phyloP scores from a whole-genome alignment of 2,797 vertebrate species.

The Pseudochirops corinnae region DNA sequence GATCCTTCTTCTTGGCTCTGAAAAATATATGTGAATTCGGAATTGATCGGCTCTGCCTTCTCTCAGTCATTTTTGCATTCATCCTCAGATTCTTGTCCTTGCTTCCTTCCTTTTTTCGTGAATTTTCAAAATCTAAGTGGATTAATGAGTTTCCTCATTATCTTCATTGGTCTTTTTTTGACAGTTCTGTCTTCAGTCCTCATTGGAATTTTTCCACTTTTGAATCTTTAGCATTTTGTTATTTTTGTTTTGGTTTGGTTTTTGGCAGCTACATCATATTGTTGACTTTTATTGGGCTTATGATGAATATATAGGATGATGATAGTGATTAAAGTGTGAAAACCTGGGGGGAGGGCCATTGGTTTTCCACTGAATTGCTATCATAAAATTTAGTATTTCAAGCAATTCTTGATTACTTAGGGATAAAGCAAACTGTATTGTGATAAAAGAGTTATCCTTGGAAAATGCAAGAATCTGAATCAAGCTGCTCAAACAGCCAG shows the following conservation, averaged over 20 bases:
- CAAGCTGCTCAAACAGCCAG: neutral
- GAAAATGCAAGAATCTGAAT: neutral
- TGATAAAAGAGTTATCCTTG: neutral
- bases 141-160: neutral
- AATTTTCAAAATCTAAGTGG: neutral
- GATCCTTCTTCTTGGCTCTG: neutral
- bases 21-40: neutral
- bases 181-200: neutral
- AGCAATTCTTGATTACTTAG: neutral
- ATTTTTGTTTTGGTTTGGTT: neutral
- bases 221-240: neutral
- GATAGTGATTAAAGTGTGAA: neutral
- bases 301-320: neutral
- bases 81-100: neutral
- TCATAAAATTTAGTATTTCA: slow-evolving; percentile 33
- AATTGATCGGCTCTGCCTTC: neutral
- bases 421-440: neutral
- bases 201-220: neutral
- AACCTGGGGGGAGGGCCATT: slow-evolving; percentile 5
- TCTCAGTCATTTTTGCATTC: neutral
- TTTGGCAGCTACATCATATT: neutral
- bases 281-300: neutral
- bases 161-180: neutral
- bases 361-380: slow-evolving; percentile 2
- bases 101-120: neutral